Evolutionary conservation across 2,113 vertebrate species (phyloP).

Genomic region (Poeciliopsis retropinna): DNA sequence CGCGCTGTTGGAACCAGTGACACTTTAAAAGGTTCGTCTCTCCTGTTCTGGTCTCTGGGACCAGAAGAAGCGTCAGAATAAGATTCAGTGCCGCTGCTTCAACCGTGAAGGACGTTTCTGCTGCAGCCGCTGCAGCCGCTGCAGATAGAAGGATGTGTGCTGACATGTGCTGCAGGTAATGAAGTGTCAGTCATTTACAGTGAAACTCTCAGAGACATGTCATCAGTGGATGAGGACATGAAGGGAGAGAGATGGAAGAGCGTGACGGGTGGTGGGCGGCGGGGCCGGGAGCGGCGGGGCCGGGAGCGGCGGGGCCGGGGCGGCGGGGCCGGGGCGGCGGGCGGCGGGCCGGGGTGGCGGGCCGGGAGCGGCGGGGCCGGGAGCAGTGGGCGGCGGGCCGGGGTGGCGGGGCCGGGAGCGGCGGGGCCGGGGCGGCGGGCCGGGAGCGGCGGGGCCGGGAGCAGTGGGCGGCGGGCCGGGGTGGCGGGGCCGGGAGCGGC

Average conservation of each 20-base stretch:
- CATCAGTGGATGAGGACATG: not conserved
- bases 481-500: not conserved
- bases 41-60: too few relatives aligned
- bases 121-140: not conserved
- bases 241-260: slow-evolving; percentile 11
- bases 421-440: slow-evolving; percentile 1
- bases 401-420: not conserved
- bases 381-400: too few relatives aligned
- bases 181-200: slow-evolving; percentile 28
- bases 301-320: too few relatives aligned
- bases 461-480: too few relatives aligned
- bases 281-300: slow-evolving; percentile 5
- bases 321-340: not conserved
- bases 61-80: not conserved
- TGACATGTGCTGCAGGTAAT: slow-evolving; percentile 15
- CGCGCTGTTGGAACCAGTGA: too few relatives aligned
- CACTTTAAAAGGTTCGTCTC: too few relatives aligned
- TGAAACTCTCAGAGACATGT: not conserved
- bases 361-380: slow-evolving; percentile 1
- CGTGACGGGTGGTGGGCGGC: slow-evolving; percentile 4
- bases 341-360: too few relatives aligned
- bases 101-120: not conserved
- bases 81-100: not conserved
- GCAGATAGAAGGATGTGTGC: not conserved
- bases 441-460: not conserved